Percentiles rank a stretch among this genome's conserved stretches.
Conservation (phyloP, 2,797 vertebrate species). For the Bufotes viridis region DNA sequence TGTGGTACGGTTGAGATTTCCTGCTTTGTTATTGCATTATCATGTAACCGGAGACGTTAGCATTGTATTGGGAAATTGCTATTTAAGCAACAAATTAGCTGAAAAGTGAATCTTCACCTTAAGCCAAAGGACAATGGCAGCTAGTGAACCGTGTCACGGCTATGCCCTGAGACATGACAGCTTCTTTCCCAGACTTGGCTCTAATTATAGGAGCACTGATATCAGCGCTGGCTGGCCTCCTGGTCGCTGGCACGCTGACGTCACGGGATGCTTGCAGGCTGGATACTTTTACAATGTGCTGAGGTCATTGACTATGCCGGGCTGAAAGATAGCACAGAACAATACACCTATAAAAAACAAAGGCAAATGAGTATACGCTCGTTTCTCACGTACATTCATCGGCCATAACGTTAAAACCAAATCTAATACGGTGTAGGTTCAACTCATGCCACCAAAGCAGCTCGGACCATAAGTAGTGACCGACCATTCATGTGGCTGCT, state of each 20-base stretch:
- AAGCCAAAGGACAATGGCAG: neutral
- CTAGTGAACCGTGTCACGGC: neutral
- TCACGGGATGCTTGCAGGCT: neutral
- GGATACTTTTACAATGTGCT: conserved; percentile 20
- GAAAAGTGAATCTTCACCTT: neutral
- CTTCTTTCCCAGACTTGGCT: conserved; percentile 1
- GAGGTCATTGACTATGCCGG: neutral
- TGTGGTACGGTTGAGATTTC: neutral
- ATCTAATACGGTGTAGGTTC: no score
- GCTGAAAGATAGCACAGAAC: neutral
- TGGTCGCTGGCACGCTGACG: neutral
- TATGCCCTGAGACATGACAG: neutral
- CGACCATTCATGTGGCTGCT: no score
- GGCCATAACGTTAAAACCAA: no score
- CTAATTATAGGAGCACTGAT: conserved; percentile 4
- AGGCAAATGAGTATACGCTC: neutral
- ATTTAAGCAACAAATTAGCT: neutral
- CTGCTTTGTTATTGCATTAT: neutral
- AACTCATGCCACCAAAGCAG: no score
- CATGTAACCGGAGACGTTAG: neutral
- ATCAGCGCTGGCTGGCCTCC: neutral
- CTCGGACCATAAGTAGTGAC: no score
- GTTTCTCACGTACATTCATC: neutral
- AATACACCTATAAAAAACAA: neutral
- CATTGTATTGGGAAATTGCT: neutral